phyloP scores from a whole-genome alignment of 92 coral and sea anemone genomes.

The Paragorgia papillata region DNA sequence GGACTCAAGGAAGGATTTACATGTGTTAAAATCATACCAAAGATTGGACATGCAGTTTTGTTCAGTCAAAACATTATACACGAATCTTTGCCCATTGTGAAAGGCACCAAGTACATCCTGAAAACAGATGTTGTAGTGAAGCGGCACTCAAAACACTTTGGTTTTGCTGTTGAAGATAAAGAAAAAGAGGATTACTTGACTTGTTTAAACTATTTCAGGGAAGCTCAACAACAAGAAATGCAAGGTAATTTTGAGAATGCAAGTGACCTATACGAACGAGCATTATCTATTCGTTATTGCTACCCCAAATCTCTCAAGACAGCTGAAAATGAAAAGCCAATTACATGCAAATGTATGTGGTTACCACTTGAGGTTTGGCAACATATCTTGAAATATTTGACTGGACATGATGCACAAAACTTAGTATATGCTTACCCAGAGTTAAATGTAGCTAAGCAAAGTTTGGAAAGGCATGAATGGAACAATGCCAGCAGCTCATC shows the following conservation, averaged over 20 bases:
- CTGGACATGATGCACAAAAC: slow-evolving; percentile 30
- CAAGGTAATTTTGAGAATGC: neutral
- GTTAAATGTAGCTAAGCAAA: neutral
- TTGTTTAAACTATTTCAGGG: slow-evolving; percentile 24
- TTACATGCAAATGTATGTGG: neutral
- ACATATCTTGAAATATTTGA: slow-evolving; percentile 10
- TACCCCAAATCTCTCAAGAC: neutral
- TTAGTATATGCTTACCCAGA: slow-evolving; percentile 28
- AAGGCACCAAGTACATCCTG: slow-evolving; percentile 12
- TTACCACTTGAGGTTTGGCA: slow-evolving; percentile 25
- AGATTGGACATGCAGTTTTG: slow-evolving; percentile 26
- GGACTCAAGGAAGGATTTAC: slow-evolving; percentile 21
- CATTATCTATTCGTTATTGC: slow-evolving; percentile 41
- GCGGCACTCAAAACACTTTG: slow-evolving; percentile 26
- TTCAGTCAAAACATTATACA: slow-evolving; percentile 19
- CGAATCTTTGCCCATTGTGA: slow-evolving; percentile 23
- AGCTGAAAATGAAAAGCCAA: neutral
- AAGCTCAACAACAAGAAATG: slow-evolving; percentile 35
- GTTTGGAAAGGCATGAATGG: neutral
- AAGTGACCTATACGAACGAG: slow-evolving; percentile 37
- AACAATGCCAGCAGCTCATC: slow-evolving; percentile 3
- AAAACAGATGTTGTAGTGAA: slow-evolving; percentile 46
- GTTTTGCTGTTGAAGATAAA: slow-evolving; percentile 13
- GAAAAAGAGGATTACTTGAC: slow-evolving; percentile 30
- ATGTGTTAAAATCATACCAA: slow-evolving; percentile 5